Evolutionary conservation across 2,113 vertebrate genomes (phyloP).

Genomic region (Myotis yumanensis): DNA sequence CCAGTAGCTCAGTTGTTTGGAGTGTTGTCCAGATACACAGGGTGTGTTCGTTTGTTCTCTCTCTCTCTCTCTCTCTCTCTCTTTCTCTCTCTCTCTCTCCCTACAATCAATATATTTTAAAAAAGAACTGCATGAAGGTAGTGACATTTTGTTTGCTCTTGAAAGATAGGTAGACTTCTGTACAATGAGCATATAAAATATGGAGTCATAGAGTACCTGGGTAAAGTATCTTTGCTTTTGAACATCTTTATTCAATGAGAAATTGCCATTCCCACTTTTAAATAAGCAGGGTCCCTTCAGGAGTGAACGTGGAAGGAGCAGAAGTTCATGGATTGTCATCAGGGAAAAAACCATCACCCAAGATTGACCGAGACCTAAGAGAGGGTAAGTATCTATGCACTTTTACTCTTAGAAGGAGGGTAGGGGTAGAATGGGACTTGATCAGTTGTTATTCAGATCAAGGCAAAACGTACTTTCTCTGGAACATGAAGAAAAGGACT

Average conservation of each 20-base stretch:
- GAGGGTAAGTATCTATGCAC: constrained; percentile 86
- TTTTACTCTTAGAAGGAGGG: not conserved
- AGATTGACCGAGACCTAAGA: constrained; percentile 82
- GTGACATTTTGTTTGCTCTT: not conserved
- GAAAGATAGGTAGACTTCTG: not conserved
- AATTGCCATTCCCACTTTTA: constrained; percentile 34
- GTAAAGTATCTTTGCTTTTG: not conserved
- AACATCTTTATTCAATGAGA: not conserved
- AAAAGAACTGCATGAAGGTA: not conserved
- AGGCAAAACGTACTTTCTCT: not conserved
- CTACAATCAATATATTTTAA: not conserved
- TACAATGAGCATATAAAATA: not conserved
- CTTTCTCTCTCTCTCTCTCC: not conserved
- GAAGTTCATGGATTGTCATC: constrained; percentile 86
- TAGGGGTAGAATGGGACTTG: not conserved
- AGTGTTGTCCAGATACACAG: not conserved
- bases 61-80: not conserved
- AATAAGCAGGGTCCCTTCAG: constrained; percentile 88
- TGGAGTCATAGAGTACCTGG: not conserved
- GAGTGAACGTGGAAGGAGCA: constrained; percentile 86
- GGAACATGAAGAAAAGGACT: not conserved
- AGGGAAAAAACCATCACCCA: constrained; percentile 84
- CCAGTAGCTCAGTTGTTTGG: not conserved
- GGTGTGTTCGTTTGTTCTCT: too few relatives aligned
- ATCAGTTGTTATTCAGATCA: not conserved